Evolutionary conservation across 2,888 invertebrate genomes (phyloP).

Genomic region (Zygothrica quintamaculata): DNA sequence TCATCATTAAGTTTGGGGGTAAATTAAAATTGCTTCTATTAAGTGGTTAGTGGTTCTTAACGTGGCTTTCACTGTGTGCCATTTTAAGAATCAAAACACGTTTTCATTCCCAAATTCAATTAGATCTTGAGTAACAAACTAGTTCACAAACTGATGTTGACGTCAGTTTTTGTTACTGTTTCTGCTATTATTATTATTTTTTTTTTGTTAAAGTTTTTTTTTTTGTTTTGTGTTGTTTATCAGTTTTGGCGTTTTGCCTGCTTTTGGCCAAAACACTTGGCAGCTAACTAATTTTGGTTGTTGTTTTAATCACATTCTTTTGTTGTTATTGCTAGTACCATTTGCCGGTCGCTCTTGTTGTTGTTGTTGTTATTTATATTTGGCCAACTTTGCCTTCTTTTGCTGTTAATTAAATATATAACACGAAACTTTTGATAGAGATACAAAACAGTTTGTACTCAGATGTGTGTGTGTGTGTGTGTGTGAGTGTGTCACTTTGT

Average conservation of each 20-base stretch:
- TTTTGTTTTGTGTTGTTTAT: slow-evolving; percentile 27
- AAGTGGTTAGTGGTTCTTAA: too few species aligned
- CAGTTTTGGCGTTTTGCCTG: slow-evolving; percentile 21
- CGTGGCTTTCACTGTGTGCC: slow-evolving; percentile 51
- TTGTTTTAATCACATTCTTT: slow-evolving; percentile 18
- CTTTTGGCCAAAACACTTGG: slow-evolving; percentile 48
- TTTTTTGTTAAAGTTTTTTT: too few species aligned
- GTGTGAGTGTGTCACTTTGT: slow-evolving; percentile 47
- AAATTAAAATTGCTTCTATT: slow-evolving; percentile 16
- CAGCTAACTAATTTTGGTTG: slow-evolving; percentile 40
- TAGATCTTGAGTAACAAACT: slow-evolving; percentile 69
- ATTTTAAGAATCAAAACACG: slow-evolving; percentile 47
- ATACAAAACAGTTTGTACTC: slow-evolving; percentile 27
- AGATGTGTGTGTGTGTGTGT: neutral
- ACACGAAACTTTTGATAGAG: slow-evolving; percentile 46
- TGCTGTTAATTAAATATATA: slow-evolving; percentile 68
- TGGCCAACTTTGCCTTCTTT: slow-evolving; percentile 53
- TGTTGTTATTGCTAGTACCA: slow-evolving; percentile 36
- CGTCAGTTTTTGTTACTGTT: slow-evolving; percentile 42
- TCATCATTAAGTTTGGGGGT: neutral
- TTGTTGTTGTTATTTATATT: slow-evolving; percentile 29
- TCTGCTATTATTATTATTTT: slow-evolving; percentile 28
- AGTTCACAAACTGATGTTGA: slow-evolving; percentile 58
- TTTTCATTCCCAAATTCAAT: slow-evolving; percentile 65
- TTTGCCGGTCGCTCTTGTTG: slow-evolving; percentile 53